Percentiles rank a stretch among this genome's conserved stretches.
These are phyloP conservation scores for Drosophila percnosoma DNA, from an alignment of 2,888 invertebrate species.

Conservation along the genomic window DNA sequence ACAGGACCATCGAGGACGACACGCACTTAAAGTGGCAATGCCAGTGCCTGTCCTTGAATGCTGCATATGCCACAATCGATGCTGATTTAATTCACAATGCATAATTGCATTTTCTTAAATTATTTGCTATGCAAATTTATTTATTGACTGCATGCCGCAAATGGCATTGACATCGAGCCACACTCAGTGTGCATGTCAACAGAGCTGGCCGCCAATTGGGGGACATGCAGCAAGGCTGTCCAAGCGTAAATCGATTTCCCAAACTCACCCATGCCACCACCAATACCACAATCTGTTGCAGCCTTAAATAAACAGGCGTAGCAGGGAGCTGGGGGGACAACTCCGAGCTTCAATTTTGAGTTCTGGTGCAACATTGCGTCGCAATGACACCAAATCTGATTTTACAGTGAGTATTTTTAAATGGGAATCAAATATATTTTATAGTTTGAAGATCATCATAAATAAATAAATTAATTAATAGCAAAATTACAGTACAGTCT, in stretches of 20 bases:
- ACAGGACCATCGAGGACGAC: constrained; percentile 5
- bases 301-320: background rate
- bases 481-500: too few relatives aligned
- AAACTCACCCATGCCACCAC: background rate
- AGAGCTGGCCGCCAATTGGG: constrained; percentile 21
- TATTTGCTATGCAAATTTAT: constrained; percentile 81
- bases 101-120: constrained; percentile 80
- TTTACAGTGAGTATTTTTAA: background rate
- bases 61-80: constrained; percentile 18
- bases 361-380: background rate
- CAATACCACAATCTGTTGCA: constrained; percentile 17
- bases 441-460: background rate
- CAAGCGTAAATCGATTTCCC: constrained; percentile 46
- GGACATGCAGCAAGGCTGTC: constrained; percentile 41
- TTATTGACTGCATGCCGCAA: constrained; percentile 66
- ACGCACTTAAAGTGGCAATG: constrained; percentile 29
- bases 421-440: background rate
- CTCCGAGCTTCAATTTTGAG: constrained; percentile 2
- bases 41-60: constrained; percentile 42
- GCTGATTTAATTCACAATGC: constrained; percentile 37
- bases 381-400: constrained; percentile 18
- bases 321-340: background rate
- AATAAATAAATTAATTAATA: background rate
- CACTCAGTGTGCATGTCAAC: constrained; percentile 2
- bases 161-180: constrained; percentile 28